Conservation (phyloP, 2,888 invertebrate genomes). For the Oligia fasciuncula region DNA sequence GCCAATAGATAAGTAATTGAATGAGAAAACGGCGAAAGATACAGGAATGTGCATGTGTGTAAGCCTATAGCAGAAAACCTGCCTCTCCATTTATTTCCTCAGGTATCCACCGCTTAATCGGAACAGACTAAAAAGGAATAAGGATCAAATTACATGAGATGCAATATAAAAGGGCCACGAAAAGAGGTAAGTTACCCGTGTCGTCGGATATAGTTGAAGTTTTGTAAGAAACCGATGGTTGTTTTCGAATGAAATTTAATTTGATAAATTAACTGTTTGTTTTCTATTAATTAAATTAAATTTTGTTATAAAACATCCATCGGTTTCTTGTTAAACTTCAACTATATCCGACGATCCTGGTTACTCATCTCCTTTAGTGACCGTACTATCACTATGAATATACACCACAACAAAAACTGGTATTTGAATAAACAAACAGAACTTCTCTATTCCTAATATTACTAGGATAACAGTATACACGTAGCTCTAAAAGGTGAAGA, state of each 20-base stretch:
- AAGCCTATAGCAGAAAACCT: background rate
- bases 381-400: background rate
- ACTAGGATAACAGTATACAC: constrained; percentile 20
- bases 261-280: too few species aligned
- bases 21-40: background rate
- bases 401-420: background rate
- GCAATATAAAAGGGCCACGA: background rate
- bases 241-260: too few species aligned
- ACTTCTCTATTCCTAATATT: constrained; percentile 13
- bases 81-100: background rate
- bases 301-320: background rate
- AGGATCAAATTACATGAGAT: background rate
- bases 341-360: background rate
- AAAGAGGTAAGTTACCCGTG: too few species aligned
- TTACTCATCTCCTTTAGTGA: background rate
- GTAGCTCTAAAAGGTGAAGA: constrained; percentile 40
- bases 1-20: background rate
- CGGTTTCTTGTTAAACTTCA: background rate
- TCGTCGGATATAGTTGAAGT: too few species aligned
- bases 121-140: background rate
- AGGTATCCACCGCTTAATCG: background rate
- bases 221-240: too few species aligned
- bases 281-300: background rate
- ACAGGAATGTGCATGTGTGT: background rate
- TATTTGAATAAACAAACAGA: constrained; percentile 1